Percentiles rank a stretch among this genome's conserved stretches.
These are phyloP conservation scores for Hippocampus kuda DNA, from an alignment of 2,797 vertebrate species.

Conservation along the genomic window DNA sequence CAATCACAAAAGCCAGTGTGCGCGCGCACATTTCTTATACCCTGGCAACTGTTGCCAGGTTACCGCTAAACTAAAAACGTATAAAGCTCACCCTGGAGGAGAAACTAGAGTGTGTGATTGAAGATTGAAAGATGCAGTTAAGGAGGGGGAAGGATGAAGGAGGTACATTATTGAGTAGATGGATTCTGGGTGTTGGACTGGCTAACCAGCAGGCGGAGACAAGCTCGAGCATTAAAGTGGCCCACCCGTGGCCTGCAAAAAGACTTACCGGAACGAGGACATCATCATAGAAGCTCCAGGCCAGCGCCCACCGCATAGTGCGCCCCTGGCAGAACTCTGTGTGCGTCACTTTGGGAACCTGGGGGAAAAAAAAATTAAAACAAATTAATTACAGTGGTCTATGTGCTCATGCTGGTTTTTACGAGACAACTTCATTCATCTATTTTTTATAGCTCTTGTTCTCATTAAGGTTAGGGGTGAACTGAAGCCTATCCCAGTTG, in stretches of 20 bases:
- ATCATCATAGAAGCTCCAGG: conserved; percentile 98
- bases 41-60: conserved; percentile 67
- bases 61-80: conserved; percentile 52
- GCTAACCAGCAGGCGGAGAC: conserved; percentile 4
- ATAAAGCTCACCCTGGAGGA: conserved; percentile 45
- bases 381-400: neutral
- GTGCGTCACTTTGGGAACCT: conserved; percentile 94
- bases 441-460: neutral
- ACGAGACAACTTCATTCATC: neutral
- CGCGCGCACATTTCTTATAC: conserved; percentile 17
- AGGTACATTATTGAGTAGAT: conserved; percentile 31
- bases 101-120: conserved; percentile 60
- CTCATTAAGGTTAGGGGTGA: neutral
- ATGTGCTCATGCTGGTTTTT: neutral
- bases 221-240: neutral
- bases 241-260: neutral
- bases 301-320: conserved; percentile 97
- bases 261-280: conserved; percentile 86
- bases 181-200: conserved; percentile 20
- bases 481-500: neutral
- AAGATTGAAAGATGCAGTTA: conserved; percentile 40
- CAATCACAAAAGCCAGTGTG: conserved; percentile 21
- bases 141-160: conserved; percentile 13
- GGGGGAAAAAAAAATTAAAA: conserved; percentile 3
- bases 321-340: conserved; percentile 97